These are phyloP conservation scores for Nasonovia ribisnigri DNA, from an alignment of 2,888 invertebrate species.

Conservation along the genomic window DNA sequence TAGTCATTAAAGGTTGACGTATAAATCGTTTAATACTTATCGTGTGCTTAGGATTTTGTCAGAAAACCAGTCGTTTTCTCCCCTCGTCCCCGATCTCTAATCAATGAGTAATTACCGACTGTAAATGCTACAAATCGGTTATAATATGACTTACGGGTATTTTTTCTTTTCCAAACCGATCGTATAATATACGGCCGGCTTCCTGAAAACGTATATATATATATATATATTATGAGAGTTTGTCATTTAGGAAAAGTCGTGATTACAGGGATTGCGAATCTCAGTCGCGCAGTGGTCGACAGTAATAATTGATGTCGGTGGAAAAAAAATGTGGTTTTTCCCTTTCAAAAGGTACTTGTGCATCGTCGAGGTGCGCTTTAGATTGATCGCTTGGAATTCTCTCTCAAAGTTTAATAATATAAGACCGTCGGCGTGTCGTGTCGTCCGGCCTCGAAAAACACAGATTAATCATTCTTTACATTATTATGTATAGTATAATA, in stretches of 20 bases:
- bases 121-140: neutral
- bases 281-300: neutral
- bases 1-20: neutral
- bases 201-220: neutral
- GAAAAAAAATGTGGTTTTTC: neutral
- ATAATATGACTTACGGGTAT: neutral
- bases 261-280: neutral
- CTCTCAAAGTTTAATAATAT: neutral
- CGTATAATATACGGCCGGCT: neutral
- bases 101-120: neutral
- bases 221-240: neutral
- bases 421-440: neutral
- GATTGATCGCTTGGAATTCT: neutral
- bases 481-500: neutral
- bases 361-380: neutral
- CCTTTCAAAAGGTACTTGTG: neutral
- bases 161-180: neutral
- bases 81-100: neutral
- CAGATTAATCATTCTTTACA: conserved; percentile 5
- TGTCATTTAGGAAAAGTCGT: neutral
- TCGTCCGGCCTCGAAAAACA: neutral
- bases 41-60: neutral
- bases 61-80: neutral
- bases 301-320: neutral
- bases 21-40: neutral